Evolutionary conservation across 2,797 vertebrate genomes (phyloP), one percentile per base, ranked within the genome.

Genomic region (Fratercula arctica): DNA sequence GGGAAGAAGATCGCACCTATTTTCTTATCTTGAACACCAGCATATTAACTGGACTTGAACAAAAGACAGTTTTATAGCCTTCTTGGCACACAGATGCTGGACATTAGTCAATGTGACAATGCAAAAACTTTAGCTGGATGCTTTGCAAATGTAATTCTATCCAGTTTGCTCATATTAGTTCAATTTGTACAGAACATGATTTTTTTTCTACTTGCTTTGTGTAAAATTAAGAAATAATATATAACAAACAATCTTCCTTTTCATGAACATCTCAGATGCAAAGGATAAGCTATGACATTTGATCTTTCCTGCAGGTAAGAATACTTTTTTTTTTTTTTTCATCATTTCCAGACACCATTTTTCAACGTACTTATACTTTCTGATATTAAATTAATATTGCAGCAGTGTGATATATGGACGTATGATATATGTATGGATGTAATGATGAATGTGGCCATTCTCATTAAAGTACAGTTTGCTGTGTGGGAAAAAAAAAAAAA

Each of bases 381-480:
- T 87, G 31, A 76, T 95, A 88, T 69, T 43, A 87, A 94, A 92
- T 88, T 90, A 87, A 28, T 77, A 94, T 26, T 80, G 25, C 45
- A 93, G 29, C 16, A n/a, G 53, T 67, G 39, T 73, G 85, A 87
- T 91, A 5, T 64, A 93, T 61, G 70, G 46, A 48, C 21, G 21
- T 48, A 48, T 48, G 46, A 48, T 48, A 12, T 48, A 48, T 48
- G 21, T 48, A 23, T 48, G 21, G 46, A 48, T 48, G 46, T 48
- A 48, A 48, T 48, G 72, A 93, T 89, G 50, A 94, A 94, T 95
- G 50, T 48, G 51, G 7, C 39, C 53, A 76, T 95, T 97, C 66
- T 93, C 23, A n/a, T 95, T 96, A 96, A 97, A 92, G 57, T 61
- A 37, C 26, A 51, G 33, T 95, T 96, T 92, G 31, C 14, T 93